These are phyloP conservation scores for Dusona sp. DNA, from an alignment of 2,888 invertebrate genomes.

Conservation along the genomic window DNA sequence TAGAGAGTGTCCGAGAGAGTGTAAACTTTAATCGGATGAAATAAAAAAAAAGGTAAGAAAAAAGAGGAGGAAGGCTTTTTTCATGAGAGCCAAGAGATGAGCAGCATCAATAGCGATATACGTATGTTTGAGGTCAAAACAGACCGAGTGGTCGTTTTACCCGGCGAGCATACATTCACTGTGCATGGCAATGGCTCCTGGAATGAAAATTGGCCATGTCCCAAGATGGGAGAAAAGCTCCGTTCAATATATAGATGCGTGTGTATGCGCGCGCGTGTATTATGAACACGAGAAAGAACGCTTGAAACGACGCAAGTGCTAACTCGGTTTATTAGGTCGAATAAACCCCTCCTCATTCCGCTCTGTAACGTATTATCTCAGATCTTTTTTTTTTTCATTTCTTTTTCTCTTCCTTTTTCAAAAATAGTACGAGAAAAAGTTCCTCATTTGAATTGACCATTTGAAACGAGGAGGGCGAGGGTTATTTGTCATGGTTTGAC, in stretches of 20 bases:
- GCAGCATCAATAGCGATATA: not conserved
- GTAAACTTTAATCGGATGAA: not conserved
- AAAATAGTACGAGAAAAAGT: not conserved
- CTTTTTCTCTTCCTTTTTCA: not conserved
- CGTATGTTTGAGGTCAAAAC: not conserved
- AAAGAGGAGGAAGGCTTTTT: too few relatives aligned
- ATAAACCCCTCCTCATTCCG: too few relatives aligned
- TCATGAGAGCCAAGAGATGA: not conserved
- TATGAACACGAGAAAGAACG: not conserved
- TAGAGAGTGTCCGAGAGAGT: conserved; percentile 40
- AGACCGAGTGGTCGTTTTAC: conserved; percentile 22
- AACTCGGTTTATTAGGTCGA: not conserved
- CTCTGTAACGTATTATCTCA: not conserved
- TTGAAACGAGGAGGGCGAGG: too few relatives aligned
- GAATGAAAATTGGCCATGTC: conserved; percentile 56
- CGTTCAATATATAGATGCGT: not conserved
- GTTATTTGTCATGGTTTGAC: too few relatives aligned
- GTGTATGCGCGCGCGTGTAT: not conserved
- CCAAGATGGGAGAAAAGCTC: conserved; percentile 30
- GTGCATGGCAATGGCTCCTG: conserved; percentile 17
- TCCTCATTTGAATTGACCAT: too few relatives aligned
- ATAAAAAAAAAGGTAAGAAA: not conserved
- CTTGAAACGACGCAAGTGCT: not conserved
- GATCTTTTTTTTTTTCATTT: too few relatives aligned
- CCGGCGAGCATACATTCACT: conserved; percentile 3